Percentiles rank a stretch among this genome's conserved stretches.
phyloP scores from a whole-genome alignment of 2,888 invertebrate genomes.

The Drosophila borealis region DNA sequence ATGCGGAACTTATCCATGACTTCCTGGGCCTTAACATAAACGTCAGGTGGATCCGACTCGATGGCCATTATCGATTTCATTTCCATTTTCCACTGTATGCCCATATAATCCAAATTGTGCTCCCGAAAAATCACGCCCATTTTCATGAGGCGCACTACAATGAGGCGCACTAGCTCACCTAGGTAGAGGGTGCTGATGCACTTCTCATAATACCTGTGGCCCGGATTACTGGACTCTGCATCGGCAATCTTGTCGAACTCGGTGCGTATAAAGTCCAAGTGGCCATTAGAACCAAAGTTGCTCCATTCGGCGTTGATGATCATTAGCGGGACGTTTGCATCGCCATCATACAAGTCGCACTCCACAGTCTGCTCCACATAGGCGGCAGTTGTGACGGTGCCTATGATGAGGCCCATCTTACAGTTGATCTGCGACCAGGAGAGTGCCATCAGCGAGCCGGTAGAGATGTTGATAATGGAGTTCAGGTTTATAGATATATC shows the following conservation, averaged over 20 bases:
- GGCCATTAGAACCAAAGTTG: constrained; percentile 95
- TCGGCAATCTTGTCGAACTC: constrained; percentile 93
- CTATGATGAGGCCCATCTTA: constrained; percentile 89
- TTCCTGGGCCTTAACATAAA: constrained; percentile 90
- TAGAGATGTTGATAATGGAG: constrained; percentile 96
- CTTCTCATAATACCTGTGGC: constrained; percentile 94
- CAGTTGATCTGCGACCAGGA: constrained; percentile 91
- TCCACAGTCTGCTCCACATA: constrained; percentile 92
- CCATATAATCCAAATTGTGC: constrained; percentile 39
- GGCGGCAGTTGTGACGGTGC: constrained; percentile 97
- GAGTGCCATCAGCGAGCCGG: constrained; percentile 95
- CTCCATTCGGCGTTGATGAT: constrained; percentile 98
- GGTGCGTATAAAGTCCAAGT: constrained; percentile 93
- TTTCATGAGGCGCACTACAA: constrained; percentile 91
- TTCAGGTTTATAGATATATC: constrained; percentile 92
- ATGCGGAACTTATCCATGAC: constrained; percentile 91
- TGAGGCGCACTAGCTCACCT: constrained; percentile 95
- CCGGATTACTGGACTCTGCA: constrained; percentile 90
- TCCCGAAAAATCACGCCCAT: constrained; percentile 86
- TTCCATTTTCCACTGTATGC: constrained; percentile 88
- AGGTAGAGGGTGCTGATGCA: constrained; percentile 95
- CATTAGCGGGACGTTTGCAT: constrained; percentile 84
- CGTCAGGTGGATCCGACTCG: constrained; percentile 92
- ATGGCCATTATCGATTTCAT: constrained; percentile 98
- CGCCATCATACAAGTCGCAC: constrained; percentile 90